Percentiles rank a stretch among this genome's conserved stretches.
phyloP scores from a whole-genome alignment of 2,888 invertebrate species.

The Agrilus mali region DNA sequence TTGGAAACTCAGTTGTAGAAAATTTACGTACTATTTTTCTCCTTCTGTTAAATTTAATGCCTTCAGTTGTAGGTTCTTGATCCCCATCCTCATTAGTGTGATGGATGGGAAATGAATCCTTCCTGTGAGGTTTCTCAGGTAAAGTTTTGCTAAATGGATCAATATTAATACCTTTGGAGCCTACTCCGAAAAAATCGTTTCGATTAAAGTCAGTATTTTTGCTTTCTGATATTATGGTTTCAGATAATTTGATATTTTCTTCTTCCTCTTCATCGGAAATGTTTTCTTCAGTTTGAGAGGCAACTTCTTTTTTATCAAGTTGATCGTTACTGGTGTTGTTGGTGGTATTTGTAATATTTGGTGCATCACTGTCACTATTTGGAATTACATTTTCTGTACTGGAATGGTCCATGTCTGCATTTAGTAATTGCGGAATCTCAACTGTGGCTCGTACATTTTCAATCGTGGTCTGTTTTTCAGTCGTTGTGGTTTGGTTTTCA shows the following conservation, averaged over 20 bases:
- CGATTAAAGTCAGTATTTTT: not conserved
- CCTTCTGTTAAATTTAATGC: conserved; percentile 17
- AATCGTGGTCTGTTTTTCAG: not conserved
- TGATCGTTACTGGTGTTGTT: conserved; percentile 11
- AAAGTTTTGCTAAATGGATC: too few species aligned
- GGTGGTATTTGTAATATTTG: conserved; percentile 2
- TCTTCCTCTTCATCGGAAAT: conserved; percentile 21
- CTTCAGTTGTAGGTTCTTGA: not conserved
- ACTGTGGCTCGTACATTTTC: conserved; percentile 4
- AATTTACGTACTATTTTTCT: conserved; percentile 29
- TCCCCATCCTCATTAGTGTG: not conserved
- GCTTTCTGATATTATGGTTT: conserved; percentile 17
- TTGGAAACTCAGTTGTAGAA: conserved; percentile 10
- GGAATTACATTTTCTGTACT: too few species aligned
- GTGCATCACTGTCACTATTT: not conserved
- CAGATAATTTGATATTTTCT: conserved; percentile 33
- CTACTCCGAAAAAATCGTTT: not conserved
- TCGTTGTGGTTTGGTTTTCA: conserved; percentile 15
- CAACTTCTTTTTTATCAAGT: conserved; percentile 11
- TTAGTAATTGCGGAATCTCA: not conserved
- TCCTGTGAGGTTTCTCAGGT: too few species aligned
- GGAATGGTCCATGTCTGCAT: not conserved
- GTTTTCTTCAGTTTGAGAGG: conserved; percentile 10
- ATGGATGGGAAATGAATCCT: too few species aligned
- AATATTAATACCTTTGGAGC: too few species aligned